A percentile compares a stretch with the other conserved stretches of the same genome.
Conservation (phyloP, 2,888 invertebrate genomes). For the Crioceris asparagi region DNA sequence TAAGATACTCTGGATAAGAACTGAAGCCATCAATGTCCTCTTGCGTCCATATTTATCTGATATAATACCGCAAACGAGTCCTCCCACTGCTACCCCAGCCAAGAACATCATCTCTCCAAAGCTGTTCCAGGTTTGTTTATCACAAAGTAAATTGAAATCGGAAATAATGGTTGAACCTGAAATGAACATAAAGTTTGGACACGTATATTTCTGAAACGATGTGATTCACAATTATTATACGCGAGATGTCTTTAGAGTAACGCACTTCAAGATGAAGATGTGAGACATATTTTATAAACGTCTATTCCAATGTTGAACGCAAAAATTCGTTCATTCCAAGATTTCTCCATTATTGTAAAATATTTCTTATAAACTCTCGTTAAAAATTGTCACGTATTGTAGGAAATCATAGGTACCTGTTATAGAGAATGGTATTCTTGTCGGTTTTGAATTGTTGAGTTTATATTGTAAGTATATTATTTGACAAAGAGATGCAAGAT, state of each 20-base stretch:
- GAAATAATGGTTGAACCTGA: slow-evolving; percentile 58
- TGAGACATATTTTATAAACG: slow-evolving; percentile 1
- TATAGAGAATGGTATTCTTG: no score
- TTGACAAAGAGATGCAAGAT: no score
- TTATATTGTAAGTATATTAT: no score
- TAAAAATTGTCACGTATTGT: no score
- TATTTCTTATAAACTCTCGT: no score
- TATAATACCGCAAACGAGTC: slow-evolving; percentile 66
- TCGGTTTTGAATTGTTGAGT: no score
- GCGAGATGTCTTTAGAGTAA: no score
- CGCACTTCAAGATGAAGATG: not conserved
- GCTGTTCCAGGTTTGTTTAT: slow-evolving; percentile 55
- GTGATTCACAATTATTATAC: no score
- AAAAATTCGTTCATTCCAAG: no score
- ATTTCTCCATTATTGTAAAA: no score
- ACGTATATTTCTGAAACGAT: no score
- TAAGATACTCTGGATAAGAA: slow-evolving; percentile 55
- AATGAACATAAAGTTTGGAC: not conserved
- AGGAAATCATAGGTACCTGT: no score
- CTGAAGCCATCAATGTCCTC: slow-evolving; percentile 59
- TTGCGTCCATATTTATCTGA: slow-evolving; percentile 73
- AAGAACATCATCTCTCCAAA: slow-evolving; percentile 70
- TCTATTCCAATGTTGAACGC: not conserved
- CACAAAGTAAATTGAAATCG: slow-evolving; percentile 69
- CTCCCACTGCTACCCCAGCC: slow-evolving; percentile 65